Base-by-base conservation (phyloP, 2,888 invertebrate genomes). In the Drosophila cyrtoloma region DNA sequence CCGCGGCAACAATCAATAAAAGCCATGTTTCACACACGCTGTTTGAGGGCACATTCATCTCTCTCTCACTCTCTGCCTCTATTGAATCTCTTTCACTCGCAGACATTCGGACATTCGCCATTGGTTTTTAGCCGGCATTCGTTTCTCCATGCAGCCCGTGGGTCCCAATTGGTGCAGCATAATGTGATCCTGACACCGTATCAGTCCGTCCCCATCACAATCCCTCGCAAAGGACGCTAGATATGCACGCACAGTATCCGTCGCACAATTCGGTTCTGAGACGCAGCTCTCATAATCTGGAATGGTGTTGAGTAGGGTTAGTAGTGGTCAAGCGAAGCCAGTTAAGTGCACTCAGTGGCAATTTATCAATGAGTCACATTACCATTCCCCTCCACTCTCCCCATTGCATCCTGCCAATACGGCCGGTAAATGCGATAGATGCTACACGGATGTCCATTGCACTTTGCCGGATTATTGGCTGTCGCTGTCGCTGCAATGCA, bases 61-160 rank as follows among this genome's bases (percentile, higher is more conserved):
- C 52, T 56, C 14, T 30, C n/a, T 51, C 33, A 16, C n/a, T 6
- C 30, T 28, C 1, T 52, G 42, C 65, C 52, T 61, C 71, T 74
- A 84, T 50, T 70, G 50, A 61, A 81, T 35, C 39, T 57, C 19
- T 28, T 59, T 74, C 33, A 47, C 22, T 63, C 42, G 59, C 58
- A 83, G 56, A 65, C 89, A 89, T 22, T 59, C n/a, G 16, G 64
- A 32, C 94, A 91, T 93, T 92, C 89, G 95, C 94, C 67, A 94
- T 85, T 93, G 91, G 91, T n/a, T 91, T 92, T 51, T 51, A 75
- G 81, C 91, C 53, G 69, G 30, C 71, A 84, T 67, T 62, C 74
- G 61, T 19, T 59, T 81, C 64, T 39, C 64, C 12, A 35, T 42
- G 62, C 92, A 92, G 16, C 90, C 92, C 3, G 47, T 77, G 3